Percentiles rank a stretch among this genome's conserved stretches.
phyloP scores from a whole-genome alignment of 2,888 invertebrate genomes.

The Agonopterix heracliana region DNA sequence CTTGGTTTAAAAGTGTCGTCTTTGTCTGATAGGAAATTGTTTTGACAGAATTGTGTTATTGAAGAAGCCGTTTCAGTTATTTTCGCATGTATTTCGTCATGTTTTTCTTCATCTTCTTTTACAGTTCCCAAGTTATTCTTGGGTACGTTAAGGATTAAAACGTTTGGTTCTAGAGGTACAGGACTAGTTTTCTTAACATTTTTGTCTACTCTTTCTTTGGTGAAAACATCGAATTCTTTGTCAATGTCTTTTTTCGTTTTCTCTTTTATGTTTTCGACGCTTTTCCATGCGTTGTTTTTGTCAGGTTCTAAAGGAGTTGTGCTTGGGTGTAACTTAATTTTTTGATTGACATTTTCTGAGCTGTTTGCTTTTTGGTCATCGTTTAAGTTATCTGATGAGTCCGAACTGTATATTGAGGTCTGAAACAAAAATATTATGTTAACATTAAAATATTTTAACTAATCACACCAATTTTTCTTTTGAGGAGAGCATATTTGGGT shows the following conservation, averaged over 20 bases:
- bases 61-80: conserved; percentile 47
- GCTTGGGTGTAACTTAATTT: conserved; percentile 32
- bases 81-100: conserved; percentile 36
- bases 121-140: conserved; percentile 59
- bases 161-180: conserved; percentile 45
- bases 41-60: conserved; percentile 37
- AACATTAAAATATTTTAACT: no score
- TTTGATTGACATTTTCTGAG: conserved; percentile 21
- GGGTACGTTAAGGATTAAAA: conserved; percentile 41
- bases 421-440: conserved; percentile 26
- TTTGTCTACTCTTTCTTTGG: conserved; percentile 55
- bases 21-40: conserved; percentile 17
- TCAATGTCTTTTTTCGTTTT: conserved; percentile 37
- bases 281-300: conserved; percentile 42
- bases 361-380: conserved; percentile 36
- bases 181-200: conserved; percentile 30
- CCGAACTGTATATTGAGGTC: conserved; percentile 55
- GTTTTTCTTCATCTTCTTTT: conserved; percentile 57
- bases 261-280: conserved; percentile 36
- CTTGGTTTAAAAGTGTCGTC: conserved; percentile 11
- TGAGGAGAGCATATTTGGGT: no score
- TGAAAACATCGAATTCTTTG: conserved; percentile 67
- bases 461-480: no score
- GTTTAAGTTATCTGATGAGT: conserved; percentile 49
- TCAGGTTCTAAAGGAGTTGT: conserved; percentile 59